Evolutionary conservation across 1,140 invertebrate genomes (phyloP), one percentile per base, ranked within the genome.

Genomic region (Danaus plexippus): DNA sequence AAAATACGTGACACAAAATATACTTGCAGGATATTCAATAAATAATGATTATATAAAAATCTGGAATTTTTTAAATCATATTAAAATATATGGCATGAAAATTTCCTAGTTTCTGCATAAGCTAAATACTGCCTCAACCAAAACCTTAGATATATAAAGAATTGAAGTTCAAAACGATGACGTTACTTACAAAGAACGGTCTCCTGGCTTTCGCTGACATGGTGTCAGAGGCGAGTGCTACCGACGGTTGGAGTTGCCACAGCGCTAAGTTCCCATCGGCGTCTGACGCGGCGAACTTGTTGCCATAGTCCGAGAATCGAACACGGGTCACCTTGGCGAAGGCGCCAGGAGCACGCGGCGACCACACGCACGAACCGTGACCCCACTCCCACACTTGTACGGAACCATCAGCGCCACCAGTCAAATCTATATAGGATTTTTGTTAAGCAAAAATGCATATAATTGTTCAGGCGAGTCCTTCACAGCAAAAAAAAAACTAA

Each of bases 351-450:
- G 96, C 92, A 53, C 97, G 90, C 6, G 97, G 95, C 43, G 94
- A 94, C 68, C 96, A 94, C 9, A 99, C 93, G 10, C 95, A 92
- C 58, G 96, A 94, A 42, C 92, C 90, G 83, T 98, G 97, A 13
- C 95, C 95, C 97, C 97, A 99, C 88, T 99, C 97, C 97, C 97
- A 99, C 58, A 99, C 89, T 62, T 95, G 93, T 6, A 99, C 98
- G 2, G 97, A 98, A 9, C 98, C 98, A 89, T 99, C 98, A 79
- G 98, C 95, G 52, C 96, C 95, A 54, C 98, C 98, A 52, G 96
- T 98, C 66, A 99, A 85, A 89, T 99, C 96, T 87, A 54, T 0
- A 44, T 44, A 32, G 5, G 22, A 32, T 32, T 22, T 22, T 22
- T 22, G 6, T 22, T 32, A 32, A 3, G 22, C 12, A 22, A 40